Conservation (phyloP, 2,113 vertebrate species). For the Platysteira castanea region DNA sequence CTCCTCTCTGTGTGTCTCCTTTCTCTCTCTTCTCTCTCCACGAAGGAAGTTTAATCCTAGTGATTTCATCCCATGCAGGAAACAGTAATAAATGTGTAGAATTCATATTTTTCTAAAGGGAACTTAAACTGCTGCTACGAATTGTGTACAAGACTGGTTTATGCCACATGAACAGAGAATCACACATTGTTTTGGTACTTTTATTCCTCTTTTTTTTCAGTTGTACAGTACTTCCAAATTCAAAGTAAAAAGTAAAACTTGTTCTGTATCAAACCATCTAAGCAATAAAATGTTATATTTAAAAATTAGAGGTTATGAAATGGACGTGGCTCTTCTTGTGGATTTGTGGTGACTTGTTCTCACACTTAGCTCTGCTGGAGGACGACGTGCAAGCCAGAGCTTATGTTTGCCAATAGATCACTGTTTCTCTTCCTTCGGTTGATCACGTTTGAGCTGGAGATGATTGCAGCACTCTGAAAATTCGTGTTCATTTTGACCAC, state of each 20-base stretch:
- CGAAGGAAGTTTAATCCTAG: slow-evolving; percentile 74
- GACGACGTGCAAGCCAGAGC: accelerated
- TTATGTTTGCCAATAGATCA: accelerated
- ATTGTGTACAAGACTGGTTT: slow-evolving; percentile 80
- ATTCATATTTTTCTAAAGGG: slow-evolving; percentile 86
- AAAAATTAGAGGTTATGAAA: slow-evolving; percentile 63
- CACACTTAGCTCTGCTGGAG: neutral
- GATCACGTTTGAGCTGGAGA: neutral
- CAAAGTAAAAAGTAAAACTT: slow-evolving; percentile 83
- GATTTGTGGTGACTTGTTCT: neutral
- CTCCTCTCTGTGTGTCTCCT: slow-evolving; percentile 33
- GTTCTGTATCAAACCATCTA: slow-evolving; percentile 94
- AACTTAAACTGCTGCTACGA: slow-evolving; percentile 85
- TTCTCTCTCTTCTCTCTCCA: slow-evolving; percentile 57
- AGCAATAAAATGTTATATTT: slow-evolving; percentile 98
- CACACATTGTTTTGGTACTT: slow-evolving; percentile 79
- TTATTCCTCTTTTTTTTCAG: slow-evolving; percentile 76
- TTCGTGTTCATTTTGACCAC: neutral
- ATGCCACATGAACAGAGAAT: slow-evolving; percentile 86
- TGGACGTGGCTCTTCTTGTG: slow-evolving; percentile 29
- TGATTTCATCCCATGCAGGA: slow-evolving; percentile 78
- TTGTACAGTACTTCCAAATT: slow-evolving; percentile 86
- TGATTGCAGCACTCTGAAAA: neutral
- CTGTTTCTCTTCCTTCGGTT: neutral
- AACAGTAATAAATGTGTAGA: slow-evolving; percentile 77